Evolutionary conservation across 2,797 vertebrate genomes (phyloP).

Genomic region (Poecilia velifera): DNA sequence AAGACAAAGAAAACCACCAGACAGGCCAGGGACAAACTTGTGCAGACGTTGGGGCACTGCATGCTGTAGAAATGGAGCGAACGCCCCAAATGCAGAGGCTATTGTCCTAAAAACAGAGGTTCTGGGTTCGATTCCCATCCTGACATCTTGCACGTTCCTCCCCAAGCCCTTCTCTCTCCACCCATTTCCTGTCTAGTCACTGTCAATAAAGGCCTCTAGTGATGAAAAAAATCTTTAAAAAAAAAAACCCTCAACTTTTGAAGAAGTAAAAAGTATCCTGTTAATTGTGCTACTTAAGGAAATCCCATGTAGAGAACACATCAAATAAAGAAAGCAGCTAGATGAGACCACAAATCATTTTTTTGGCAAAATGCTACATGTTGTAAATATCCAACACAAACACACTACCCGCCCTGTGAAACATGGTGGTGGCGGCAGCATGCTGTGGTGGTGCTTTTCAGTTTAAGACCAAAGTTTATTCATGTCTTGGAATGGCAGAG

Average conservation of each 20-base stretch:
- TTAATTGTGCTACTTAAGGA: neutral
- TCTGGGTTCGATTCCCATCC: neutral
- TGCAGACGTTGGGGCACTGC: too few species aligned
- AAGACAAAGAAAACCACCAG: neutral
- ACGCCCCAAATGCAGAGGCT: neutral
- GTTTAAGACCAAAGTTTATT: neutral
- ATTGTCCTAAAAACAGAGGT: neutral
- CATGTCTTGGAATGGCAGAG: neutral
- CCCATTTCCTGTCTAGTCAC: neutral
- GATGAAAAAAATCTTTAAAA: neutral
- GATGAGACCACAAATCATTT: neutral
- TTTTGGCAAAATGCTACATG: neutral
- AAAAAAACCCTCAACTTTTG: neutral
- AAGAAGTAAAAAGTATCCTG: neutral
- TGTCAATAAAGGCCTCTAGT: neutral
- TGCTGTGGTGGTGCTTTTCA: constrained; percentile 1
- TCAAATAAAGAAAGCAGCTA: neutral
- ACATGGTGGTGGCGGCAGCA: neutral
- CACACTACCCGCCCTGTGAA: neutral
- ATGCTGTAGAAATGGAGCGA: neutral
- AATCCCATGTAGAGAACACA: neutral
- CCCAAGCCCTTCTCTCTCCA: neutral
- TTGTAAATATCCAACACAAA: neutral
- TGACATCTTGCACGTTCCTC: neutral
- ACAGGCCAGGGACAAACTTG: neutral